phyloP scores from a whole-genome alignment of 2,113 vertebrate species.

The Proterorhinus semilunaris region DNA sequence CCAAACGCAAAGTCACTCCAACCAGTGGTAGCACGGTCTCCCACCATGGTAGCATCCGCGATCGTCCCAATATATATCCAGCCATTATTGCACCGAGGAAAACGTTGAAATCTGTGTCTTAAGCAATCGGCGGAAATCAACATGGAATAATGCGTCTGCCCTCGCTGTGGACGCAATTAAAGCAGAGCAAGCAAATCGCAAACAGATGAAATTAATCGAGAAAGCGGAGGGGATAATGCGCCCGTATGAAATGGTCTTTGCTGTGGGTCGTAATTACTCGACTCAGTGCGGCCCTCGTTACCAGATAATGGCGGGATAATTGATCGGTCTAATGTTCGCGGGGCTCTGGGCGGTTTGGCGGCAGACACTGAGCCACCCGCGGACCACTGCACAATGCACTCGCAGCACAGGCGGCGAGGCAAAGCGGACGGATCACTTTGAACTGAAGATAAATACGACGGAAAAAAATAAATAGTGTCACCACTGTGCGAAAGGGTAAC shows the following conservation, averaged over 20 bases:
- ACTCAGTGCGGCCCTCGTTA: conserved; percentile 74
- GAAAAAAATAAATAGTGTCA: background rate
- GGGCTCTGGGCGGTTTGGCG: conserved; percentile 57
- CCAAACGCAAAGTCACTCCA: too few species aligned
- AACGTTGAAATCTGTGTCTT: background rate
- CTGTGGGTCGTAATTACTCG: conserved; percentile 79
- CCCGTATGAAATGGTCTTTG: conserved; percentile 67
- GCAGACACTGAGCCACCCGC: conserved; percentile 68
- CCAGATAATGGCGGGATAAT: conserved; percentile 76
- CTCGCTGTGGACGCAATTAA: conserved; percentile 67
- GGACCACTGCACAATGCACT: conserved; percentile 59
- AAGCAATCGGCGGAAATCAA: background rate
- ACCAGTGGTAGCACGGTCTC: too few species aligned
- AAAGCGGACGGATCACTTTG: background rate
- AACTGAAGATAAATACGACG: background rate
- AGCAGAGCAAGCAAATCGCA: conserved; percentile 71
- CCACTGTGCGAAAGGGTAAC: background rate
- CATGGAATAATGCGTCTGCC: background rate
- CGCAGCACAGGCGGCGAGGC: background rate
- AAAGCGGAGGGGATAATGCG: conserved; percentile 58
- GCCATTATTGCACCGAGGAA: background rate
- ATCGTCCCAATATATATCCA: background rate
- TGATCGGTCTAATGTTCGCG: conserved; percentile 77
- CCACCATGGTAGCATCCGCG: too few species aligned
- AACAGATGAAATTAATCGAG: conserved; percentile 75